A percentile compares a stretch with the other conserved stretches of the same genome.
Evolutionary conservation across 2,797 vertebrate genomes (phyloP).

Genomic region (Crotalus adamanteus): DNA sequence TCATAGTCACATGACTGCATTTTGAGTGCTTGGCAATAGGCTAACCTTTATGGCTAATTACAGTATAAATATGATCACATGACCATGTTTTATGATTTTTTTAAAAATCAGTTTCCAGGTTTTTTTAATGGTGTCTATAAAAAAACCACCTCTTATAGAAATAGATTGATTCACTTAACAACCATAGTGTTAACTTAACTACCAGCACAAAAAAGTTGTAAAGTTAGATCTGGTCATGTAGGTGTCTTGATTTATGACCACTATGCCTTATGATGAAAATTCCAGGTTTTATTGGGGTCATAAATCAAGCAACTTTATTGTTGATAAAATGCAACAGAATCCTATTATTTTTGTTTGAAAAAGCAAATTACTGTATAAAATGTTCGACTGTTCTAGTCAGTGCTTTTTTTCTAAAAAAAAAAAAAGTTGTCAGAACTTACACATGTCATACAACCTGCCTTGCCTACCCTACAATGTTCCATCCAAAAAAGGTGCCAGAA

Average conservation of each 20-base stretch:
- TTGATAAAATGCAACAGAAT: background rate
- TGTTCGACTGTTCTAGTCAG: background rate
- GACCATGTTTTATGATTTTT: background rate
- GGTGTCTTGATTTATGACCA: background rate
- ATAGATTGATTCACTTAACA: background rate
- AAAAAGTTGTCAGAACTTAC: no score
- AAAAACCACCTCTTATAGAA: background rate
- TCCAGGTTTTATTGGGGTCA: background rate
- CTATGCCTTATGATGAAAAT: background rate
- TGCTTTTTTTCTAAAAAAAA: no score
- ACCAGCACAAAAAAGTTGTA: background rate
- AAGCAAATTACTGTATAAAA: background rate
- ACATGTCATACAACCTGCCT: no score
- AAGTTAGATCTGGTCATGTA: background rate
- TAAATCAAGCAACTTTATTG: background rate
- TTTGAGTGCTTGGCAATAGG: background rate
- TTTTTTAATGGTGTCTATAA: background rate
- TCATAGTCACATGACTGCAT: background rate
- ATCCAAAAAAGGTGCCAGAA: no score
- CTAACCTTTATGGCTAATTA: background rate
- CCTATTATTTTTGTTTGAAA: background rate
- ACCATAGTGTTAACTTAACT: background rate
- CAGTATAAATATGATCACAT: background rate
- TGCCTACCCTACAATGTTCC: no score
- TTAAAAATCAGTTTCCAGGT: background rate